Evolutionary conservation across 2,113 vertebrate genomes (phyloP).

Genomic region (Nanger granti): DNA sequence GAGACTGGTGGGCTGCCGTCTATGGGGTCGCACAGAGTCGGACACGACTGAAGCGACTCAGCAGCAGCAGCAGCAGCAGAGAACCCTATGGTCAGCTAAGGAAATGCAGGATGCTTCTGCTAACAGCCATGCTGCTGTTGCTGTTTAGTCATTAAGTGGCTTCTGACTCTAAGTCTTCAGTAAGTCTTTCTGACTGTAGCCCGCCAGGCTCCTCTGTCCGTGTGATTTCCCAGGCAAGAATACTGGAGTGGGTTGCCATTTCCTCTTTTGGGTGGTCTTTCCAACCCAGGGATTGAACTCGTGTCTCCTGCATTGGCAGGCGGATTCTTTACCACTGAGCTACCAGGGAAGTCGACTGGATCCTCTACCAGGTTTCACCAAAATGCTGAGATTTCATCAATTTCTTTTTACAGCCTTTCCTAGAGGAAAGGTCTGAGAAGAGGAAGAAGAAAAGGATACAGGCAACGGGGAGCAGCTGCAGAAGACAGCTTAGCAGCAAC

Average conservation of each 20-base stretch:
- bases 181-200: not conserved
- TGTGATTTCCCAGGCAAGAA: not conserved
- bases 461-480: not conserved
- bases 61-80: not conserved
- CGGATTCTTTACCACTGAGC: not conserved
- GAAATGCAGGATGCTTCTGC: not conserved
- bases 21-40: too few species aligned
- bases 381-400: not conserved
- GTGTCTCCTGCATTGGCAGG: not conserved
- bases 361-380: not conserved
- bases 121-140: not conserved
- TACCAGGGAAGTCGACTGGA: not conserved
- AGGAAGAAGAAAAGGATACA: conserved; percentile 9
- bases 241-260: not conserved
- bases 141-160: not conserved
- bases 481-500: not conserved
- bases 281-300: not conserved
- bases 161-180: not conserved
- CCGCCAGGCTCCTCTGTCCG: not conserved
- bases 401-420: not conserved
- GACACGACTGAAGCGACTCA: too few species aligned
- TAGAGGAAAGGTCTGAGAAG: not conserved
- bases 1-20: too few species aligned
- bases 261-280: not conserved
- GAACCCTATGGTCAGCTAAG: not conserved